A percentile compares a stretch with the other conserved stretches of the same genome.
phyloP scores from a whole-genome alignment of 2,113 vertebrate genomes.

The Colius striatus region DNA sequence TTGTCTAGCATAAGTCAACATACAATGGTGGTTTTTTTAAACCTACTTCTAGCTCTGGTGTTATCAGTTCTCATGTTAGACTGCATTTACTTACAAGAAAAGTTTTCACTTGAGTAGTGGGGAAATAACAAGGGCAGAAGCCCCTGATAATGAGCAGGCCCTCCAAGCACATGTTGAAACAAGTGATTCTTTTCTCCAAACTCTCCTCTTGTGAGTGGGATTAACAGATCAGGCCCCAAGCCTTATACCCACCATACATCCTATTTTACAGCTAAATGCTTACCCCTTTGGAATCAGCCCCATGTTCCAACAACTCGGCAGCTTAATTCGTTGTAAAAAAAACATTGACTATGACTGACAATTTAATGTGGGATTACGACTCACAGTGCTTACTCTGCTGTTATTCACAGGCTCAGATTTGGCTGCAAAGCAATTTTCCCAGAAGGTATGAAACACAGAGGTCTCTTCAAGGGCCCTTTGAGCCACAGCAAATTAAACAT shows the following conservation, averaged over 20 bases:
- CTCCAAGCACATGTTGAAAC: background rate
- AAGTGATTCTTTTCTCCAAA: background rate
- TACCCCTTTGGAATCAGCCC: background rate
- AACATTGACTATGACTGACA: background rate
- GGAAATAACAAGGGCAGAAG: background rate
- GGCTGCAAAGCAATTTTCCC: constrained; percentile 6
- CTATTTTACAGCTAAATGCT: background rate
- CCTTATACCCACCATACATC: background rate
- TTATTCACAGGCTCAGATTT: constrained; percentile 8
- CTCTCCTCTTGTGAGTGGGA: background rate
- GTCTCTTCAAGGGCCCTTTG: background rate
- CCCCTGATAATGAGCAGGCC: background rate
- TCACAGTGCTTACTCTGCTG: background rate
- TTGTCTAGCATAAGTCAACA: background rate
- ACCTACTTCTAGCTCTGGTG: background rate
- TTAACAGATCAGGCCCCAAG: background rate
- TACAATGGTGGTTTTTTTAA: background rate
- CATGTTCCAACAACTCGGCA: background rate
- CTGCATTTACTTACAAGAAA: background rate
- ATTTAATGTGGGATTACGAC: background rate
- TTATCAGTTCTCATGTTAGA: background rate
- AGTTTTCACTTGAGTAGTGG: background rate
- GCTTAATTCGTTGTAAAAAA: background rate
- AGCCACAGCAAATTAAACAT: background rate
- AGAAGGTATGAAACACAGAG: background rate